Evolutionary conservation across 2,113 vertebrate genomes (phyloP).

Genomic region (Micronycteris hirsuta): DNA sequence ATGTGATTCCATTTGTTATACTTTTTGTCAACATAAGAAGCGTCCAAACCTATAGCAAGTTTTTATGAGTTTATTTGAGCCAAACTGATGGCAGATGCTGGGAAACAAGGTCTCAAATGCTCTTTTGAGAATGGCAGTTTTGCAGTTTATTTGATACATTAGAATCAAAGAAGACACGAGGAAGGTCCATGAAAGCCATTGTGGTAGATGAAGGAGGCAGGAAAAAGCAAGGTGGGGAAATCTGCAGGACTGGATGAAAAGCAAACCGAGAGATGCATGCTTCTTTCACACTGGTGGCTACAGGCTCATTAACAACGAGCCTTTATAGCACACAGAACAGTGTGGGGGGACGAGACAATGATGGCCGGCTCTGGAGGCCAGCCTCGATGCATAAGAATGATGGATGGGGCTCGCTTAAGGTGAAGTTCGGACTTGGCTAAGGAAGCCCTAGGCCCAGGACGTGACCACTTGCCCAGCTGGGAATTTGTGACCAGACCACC

Average conservation of each 20-base stretch:
- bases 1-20: rapidly evolving
- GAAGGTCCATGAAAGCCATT: too few relatives aligned
- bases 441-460: neutral
- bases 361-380: neutral
- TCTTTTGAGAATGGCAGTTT: neutral
- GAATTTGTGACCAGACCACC: neutral
- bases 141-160: too few relatives aligned
- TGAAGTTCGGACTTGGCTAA: neutral
- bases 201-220: neutral
- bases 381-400: rapidly evolving
- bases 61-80: neutral
- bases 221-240: neutral
- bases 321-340: neutral
- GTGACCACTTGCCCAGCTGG: neutral
- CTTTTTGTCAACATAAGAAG: neutral
- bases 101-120: neutral
- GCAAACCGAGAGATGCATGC: neutral
- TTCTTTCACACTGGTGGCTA: rapidly evolving
- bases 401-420: neutral
- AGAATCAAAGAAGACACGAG: neutral
- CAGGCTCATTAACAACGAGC: neutral
- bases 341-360: rapidly evolving
- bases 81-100: neutral
- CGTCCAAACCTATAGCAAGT: neutral
- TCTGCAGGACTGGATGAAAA: neutral